These are phyloP conservation scores for Syrista parreyssii DNA, from an alignment of 2,888 invertebrate genomes.

Conservation along the genomic window DNA sequence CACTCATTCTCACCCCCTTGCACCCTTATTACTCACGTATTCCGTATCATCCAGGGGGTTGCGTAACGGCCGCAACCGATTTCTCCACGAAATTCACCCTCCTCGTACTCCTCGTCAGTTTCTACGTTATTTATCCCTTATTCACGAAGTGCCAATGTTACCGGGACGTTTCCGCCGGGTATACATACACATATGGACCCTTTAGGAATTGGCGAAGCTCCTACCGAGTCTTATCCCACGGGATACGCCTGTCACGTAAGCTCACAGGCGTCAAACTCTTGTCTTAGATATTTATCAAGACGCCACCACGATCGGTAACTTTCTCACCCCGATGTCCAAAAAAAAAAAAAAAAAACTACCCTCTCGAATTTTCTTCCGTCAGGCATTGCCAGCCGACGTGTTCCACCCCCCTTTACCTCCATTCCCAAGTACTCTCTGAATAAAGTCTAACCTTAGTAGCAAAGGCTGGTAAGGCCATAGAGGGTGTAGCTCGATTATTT, in stretches of 20 bases:
- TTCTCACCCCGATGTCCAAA: background rate
- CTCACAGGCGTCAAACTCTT: constrained; percentile 30
- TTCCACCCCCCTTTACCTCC: background rate
- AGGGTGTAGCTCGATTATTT: background rate
- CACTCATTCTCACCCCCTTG: background rate
- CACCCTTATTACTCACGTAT: background rate
- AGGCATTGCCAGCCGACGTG: background rate
- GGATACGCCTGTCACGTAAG: background rate
- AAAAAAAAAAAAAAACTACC: background rate
- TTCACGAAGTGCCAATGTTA: background rate
- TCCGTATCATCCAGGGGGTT: background rate
- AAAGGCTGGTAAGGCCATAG: background rate
- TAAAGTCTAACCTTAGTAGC: background rate
- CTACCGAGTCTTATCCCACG: background rate
- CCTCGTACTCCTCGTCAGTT: background rate
- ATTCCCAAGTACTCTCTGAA: background rate
- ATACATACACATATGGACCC: background rate
- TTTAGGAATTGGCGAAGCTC: background rate
- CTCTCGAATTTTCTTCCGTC: constrained; percentile 15
- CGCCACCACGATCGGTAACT: background rate
- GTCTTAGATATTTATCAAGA: constrained; percentile 32
- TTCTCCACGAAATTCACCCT: background rate
- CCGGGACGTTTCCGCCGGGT: background rate
- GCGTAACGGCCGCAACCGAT: background rate
- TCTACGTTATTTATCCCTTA: background rate